Percentiles rank a stretch among this genome's conserved stretches.
Conservation (phyloP, 2,797 vertebrate genomes). For the Epinephelus awoara region DNA sequence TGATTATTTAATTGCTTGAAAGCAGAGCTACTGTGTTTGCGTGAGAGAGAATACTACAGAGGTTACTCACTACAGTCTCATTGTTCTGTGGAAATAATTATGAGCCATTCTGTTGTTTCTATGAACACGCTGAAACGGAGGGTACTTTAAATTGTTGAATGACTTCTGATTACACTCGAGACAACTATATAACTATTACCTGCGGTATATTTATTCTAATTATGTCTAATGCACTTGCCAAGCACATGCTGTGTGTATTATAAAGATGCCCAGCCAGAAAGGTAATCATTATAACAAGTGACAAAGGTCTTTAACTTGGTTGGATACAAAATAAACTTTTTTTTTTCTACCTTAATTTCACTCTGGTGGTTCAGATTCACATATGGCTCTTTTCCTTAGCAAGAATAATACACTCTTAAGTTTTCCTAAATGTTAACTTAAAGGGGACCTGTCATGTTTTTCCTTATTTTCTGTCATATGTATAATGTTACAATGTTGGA, state of each 20-base stretch:
- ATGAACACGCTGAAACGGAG: background rate
- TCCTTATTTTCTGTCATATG: no score
- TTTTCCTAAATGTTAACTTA: background rate
- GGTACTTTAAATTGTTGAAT: background rate
- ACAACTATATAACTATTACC: background rate
- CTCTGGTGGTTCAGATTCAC: background rate
- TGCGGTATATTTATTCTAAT: background rate
- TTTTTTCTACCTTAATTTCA: background rate
- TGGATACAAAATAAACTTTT: background rate
- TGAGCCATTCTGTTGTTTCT: background rate
- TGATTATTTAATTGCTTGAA: conserved; percentile 22
- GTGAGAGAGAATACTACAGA: conserved; percentile 5
- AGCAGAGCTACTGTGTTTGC: conserved; percentile 3
- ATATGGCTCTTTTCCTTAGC: background rate
- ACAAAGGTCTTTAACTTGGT: background rate
- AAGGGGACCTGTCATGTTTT: no score
- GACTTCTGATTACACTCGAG: background rate
- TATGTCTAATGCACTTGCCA: background rate
- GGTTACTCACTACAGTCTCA: background rate
- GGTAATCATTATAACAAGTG: background rate
- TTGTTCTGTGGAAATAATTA: conserved; percentile 4
- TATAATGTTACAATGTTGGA: no score
- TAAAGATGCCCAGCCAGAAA: background rate
- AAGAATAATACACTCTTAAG: background rate
- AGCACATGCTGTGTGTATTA: background rate